Evolutionary conservation across 2,797 vertebrate genomes (phyloP).

Genomic region (Molossus alvarezi): DNA sequence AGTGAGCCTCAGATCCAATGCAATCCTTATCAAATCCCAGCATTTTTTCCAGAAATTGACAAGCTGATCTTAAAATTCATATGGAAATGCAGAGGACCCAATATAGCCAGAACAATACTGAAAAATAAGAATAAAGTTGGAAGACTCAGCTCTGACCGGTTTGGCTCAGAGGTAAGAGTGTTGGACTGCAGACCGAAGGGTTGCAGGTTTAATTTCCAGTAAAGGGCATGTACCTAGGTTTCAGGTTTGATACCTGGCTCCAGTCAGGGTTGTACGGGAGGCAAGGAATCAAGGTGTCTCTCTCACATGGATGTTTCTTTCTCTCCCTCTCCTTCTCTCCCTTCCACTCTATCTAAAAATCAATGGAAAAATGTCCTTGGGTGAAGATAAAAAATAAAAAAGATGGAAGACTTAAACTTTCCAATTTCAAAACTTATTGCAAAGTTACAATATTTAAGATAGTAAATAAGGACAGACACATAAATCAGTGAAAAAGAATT

Average conservation of each 20-base stretch:
- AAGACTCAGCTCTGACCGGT: background rate
- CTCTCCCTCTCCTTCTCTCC: no score
- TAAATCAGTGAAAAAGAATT: background rate
- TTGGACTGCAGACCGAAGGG: no score
- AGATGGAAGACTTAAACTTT: background rate
- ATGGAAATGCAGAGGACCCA: background rate
- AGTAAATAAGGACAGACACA: background rate
- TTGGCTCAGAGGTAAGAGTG: no score
- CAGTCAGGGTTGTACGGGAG: no score
- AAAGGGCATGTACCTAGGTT: no score
- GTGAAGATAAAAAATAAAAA: no score
- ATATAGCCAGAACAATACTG: background rate
- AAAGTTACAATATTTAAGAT: conserved; percentile 12
- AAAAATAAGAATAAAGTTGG: conserved; percentile 7
- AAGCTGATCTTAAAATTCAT: conserved; percentile 25
- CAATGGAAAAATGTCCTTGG: no score
- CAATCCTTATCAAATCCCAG: background rate
- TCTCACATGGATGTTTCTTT: no score
- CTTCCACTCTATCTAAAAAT: no score
- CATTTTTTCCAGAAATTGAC: background rate
- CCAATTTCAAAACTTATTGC: background rate
- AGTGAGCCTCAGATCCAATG: background rate
- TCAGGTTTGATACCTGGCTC: no score
- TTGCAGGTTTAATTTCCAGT: no score
- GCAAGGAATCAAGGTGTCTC: no score